Evolutionary conservation across 2,888 invertebrate genomes (phyloP), one percentile per base, ranked within the genome.

Genomic region (Sphaerolaimus hirsutus): DNA sequence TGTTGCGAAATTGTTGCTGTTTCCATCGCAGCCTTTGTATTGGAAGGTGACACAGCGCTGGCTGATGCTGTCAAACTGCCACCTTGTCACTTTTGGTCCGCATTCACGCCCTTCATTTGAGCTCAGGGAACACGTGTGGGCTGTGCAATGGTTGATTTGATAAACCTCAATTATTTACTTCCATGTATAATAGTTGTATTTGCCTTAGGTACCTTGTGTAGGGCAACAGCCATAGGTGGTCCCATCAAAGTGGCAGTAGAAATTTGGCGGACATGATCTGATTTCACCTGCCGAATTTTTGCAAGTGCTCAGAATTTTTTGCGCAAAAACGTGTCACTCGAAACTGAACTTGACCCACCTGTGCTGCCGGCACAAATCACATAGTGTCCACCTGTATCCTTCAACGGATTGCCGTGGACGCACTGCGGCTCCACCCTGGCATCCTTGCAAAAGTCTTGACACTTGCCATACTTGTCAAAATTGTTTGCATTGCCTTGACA

Each of bases 21-120:
- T 61, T 46, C 61, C 61, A 44, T 62, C 61, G 46, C 61, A 61
- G 7, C 61, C 61, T 44, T 58, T 58, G 55, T 60, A 61, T 1
- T 56, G 56, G 50, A 55, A 59, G 1, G 61, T 58, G 48, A 53
- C 54, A 41, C 54, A 56, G 17, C 14, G 51, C 37, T 40, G 53
- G 51, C 50, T 54, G 19, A 56, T 55, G 5, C 52, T 49, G 47
- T 58, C 58, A 49, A 55, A 58, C 47, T 56, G 60, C 61, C 61
- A 61, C 12, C 58, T 52, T n/a, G 59, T 59, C 40, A 61, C 60
- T 1, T 58, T 57, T 17, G 61, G 60, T 12, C 61, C 60, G 46
- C 61, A 61, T 12, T 55, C 54, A 25, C 58, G 57, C 24, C 61
- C 61, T 5, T 56, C 52, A 44, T 60, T 59, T 50, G 56, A 57